Conservation (phyloP, 2,888 invertebrate species). For the Plebejus melissa region DNA sequence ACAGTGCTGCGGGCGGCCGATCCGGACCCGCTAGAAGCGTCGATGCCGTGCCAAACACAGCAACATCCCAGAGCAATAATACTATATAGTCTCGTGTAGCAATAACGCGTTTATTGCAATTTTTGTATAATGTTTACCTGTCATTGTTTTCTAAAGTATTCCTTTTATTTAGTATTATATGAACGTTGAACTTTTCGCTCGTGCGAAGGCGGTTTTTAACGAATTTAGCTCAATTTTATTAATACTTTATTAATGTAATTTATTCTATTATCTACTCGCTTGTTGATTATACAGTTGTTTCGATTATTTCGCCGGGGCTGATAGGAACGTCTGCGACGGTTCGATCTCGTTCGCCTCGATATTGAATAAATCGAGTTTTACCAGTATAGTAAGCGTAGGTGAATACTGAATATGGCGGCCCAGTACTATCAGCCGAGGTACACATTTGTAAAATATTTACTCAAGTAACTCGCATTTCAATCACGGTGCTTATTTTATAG, state of each 20-base stretch:
- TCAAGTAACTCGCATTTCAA: slow-evolving; percentile 61
- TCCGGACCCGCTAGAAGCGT: slow-evolving; percentile 34
- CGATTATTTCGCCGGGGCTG: slow-evolving; percentile 34
- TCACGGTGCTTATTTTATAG: slow-evolving; percentile 59
- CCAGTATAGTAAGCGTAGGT: neutral
- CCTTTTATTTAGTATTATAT: slow-evolving; percentile 31
- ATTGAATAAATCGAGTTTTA: neutral
- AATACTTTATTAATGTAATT: slow-evolving; percentile 60
- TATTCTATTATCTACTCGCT: slow-evolving; percentile 59
- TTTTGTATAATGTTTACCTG: slow-evolving; percentile 28
- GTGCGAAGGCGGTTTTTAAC: slow-evolving; percentile 48
- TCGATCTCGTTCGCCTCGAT: slow-evolving; percentile 36
- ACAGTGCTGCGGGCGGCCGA: slow-evolving; percentile 25
- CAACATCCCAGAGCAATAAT: slow-evolving; percentile 60
- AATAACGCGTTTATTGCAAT: slow-evolving; percentile 41
- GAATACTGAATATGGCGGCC: neutral
- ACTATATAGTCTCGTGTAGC: slow-evolving; percentile 50
- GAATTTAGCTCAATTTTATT: slow-evolving; percentile 75
- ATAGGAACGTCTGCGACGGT: slow-evolving; percentile 27
- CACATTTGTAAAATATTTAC: slow-evolving; percentile 41
- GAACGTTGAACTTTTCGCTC: slow-evolving; percentile 23
- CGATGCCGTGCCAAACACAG: slow-evolving; percentile 60
- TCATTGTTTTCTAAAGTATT: slow-evolving; percentile 30
- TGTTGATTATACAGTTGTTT: slow-evolving; percentile 49
- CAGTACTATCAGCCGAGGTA: slow-evolving; percentile 22